phyloP scores from a whole-genome alignment of 2,113 vertebrate genomes.

The Perca fluviatilis region DNA sequence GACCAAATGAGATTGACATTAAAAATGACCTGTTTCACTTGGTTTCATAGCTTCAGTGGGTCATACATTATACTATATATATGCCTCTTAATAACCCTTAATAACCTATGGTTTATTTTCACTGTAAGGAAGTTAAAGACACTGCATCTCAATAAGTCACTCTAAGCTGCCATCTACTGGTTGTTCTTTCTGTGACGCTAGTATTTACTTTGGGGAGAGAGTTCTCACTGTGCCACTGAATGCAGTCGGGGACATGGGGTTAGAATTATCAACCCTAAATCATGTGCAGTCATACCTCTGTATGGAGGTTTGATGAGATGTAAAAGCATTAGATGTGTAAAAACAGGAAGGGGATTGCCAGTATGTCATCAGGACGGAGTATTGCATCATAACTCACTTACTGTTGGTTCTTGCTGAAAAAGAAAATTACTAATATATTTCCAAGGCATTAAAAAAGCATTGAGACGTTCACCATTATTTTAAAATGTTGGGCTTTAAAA shows the following conservation, averaged over 20 bases:
- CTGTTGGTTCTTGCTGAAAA: no score
- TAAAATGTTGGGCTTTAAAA: background rate
- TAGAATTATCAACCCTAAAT: background rate
- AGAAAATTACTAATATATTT: background rate
- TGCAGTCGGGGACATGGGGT: background rate
- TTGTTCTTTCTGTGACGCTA: background rate
- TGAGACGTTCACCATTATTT: background rate
- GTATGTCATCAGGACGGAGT: background rate
- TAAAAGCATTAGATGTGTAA: background rate
- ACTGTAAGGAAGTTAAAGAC: background rate
- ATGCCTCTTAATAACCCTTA: background rate
- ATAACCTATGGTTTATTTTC: background rate
- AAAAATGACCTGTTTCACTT: background rate
- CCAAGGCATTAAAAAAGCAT: background rate
- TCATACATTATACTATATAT: background rate
- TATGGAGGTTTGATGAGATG: background rate
- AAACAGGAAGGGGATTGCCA: constrained; percentile 1
- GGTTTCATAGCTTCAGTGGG: background rate
- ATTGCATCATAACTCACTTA: constrained; percentile 7
- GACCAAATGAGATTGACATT: background rate
- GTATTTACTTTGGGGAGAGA: background rate
- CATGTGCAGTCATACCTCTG: constrained; percentile 1
- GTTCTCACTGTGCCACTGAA: no score
- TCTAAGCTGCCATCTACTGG: constrained; percentile 76
- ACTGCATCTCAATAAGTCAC: constrained; percentile 27